A percentile compares a stretch with the other conserved stretches of the same genome.
phyloP scores from a whole-genome alignment of 2,113 vertebrate species.

The Plestiodon gilberti region DNA sequence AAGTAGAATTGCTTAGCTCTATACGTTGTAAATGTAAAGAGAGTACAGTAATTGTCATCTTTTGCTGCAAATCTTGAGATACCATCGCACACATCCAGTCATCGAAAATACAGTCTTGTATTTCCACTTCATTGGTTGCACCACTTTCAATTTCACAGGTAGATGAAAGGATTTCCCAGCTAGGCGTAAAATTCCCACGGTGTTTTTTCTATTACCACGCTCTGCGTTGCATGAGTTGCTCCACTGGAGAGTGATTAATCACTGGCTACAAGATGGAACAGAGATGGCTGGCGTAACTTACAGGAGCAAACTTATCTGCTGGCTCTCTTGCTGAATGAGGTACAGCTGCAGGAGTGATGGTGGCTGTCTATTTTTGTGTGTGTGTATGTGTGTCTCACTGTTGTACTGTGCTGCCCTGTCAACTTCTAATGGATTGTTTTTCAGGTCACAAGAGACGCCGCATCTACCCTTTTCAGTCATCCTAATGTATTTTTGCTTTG shows the following conservation, averaged over 20 bases:
- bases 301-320: slow-evolving; percentile 45
- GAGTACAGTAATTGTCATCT: neutral
- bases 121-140: neutral
- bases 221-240: slow-evolving; percentile 42
- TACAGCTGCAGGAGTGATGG: slow-evolving; percentile 23
- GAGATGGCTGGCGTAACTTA: slow-evolving; percentile 27
- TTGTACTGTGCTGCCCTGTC: slow-evolving; percentile 32
- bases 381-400: neutral
- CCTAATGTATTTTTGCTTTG: slow-evolving; percentile 38
- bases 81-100: slow-evolving; percentile 12
- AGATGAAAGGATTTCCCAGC: slow-evolving; percentile 27
- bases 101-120: slow-evolving; percentile 20
- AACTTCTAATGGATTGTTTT: slow-evolving; percentile 31
- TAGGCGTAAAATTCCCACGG: slow-evolving; percentile 19
- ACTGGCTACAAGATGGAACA: slow-evolving; percentile 20
- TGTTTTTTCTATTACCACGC: slow-evolving; percentile 35
- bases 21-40: slow-evolving; percentile 18
- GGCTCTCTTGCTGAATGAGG: slow-evolving; percentile 35
- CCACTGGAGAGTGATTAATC: slow-evolving; percentile 54
- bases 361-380: slow-evolving; percentile 27
- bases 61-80: neutral
- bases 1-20: neutral
- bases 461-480: slow-evolving; percentile 3
- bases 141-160: slow-evolving; percentile 37
- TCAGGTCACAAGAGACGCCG: neutral